A percentile compares a stretch with the other conserved stretches of the same genome.
Conservation (phyloP, 1,140 invertebrate species). For the Thrips palmi region DNA sequence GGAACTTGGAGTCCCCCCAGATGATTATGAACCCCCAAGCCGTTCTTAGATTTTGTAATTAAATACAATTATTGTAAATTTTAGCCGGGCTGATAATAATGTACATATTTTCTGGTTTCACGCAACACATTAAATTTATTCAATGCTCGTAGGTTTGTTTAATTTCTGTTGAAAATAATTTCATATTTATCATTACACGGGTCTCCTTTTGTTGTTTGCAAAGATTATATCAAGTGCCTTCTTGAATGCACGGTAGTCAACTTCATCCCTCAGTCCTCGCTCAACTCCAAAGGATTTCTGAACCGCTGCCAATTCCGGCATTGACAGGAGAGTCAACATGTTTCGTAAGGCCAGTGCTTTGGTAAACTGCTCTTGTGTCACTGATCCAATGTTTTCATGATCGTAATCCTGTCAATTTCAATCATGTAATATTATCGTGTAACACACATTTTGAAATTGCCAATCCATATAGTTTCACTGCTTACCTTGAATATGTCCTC, state of each 20-base stretch:
- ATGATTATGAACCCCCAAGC: no score
- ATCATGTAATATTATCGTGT: not conserved
- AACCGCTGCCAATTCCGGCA: constrained; percentile 37
- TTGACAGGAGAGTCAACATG: constrained; percentile 34
- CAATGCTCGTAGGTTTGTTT: no score
- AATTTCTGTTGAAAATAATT: not conserved
- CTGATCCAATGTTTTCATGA: constrained; percentile 35
- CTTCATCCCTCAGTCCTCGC: constrained; percentile 32
- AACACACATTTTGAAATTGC: not conserved
- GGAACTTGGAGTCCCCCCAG: no score
- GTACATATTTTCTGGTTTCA: no score
- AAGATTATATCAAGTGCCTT: constrained; percentile 31
- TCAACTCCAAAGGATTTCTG: constrained; percentile 45
- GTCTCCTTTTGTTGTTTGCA: constrained; percentile 24
- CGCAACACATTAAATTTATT: no score
- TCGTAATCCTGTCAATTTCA: constrained; percentile 37
- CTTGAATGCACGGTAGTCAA: constrained; percentile 39
- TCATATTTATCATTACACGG: constrained; percentile 20
- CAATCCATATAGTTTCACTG: not conserved
- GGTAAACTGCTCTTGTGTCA: constrained; percentile 34
- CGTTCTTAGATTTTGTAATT: no score
- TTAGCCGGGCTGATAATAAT: no score
- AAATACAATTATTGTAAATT: no score
- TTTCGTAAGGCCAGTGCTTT: constrained; percentile 36
- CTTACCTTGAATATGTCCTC: constrained; percentile 30